phyloP scores from a whole-genome alignment of 2,888 invertebrate genomes.

The Nemurella pictetii region DNA sequence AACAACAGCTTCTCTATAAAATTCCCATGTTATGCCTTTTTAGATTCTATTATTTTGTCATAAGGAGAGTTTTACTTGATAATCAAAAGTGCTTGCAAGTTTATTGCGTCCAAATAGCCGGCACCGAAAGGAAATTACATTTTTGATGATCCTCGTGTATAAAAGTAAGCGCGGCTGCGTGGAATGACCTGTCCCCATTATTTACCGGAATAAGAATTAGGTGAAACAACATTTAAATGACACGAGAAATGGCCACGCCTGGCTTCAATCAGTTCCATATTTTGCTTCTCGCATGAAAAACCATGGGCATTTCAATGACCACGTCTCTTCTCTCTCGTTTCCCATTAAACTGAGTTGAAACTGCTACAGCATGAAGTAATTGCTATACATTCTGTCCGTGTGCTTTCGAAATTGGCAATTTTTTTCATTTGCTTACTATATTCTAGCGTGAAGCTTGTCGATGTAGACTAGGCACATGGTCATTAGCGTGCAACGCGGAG shows the following conservation, averaged over 20 bases:
- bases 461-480: background rate
- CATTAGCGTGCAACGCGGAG: constrained; percentile 14
- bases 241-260: background rate
- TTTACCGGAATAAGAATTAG: background rate
- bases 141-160: background rate
- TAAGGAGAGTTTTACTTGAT: background rate
- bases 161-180: background rate
- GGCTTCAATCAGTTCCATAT: background rate
- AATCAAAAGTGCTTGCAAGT: background rate
- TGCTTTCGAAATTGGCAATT: constrained; percentile 29
- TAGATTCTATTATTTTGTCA: background rate
- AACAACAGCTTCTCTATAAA: background rate
- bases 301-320: background rate
- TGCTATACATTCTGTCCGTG: constrained; percentile 8
- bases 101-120: background rate
- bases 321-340: background rate
- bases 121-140: background rate
- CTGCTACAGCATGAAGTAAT: constrained; percentile 11
- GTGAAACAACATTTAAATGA: background rate
- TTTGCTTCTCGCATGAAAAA: background rate
- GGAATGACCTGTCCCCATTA: background rate
- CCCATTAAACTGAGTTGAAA: background rate
- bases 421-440: background rate
- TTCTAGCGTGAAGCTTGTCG: background rate
- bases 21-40: background rate